phyloP scores from a whole-genome alignment of 2,888 invertebrate species.

The Noctua janthe region DNA sequence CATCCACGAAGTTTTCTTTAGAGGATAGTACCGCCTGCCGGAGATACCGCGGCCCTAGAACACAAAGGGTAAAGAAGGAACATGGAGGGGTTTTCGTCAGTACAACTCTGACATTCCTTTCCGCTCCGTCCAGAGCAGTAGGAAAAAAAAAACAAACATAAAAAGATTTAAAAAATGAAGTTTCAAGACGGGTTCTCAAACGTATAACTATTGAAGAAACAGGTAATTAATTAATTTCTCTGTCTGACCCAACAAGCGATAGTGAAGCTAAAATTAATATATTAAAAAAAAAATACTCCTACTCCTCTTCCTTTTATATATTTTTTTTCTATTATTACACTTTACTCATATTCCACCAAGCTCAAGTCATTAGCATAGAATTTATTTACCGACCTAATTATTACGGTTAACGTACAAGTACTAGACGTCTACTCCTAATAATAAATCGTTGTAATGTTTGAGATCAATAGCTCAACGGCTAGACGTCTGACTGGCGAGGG shows the following conservation, averaged over 20 bases:
- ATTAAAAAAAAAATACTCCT: too few relatives aligned
- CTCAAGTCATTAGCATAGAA: conserved; percentile 51
- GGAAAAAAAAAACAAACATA: too few relatives aligned
- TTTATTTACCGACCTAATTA: conserved; percentile 48
- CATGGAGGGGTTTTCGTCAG: too few relatives aligned
- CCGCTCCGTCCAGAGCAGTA: too few relatives aligned
- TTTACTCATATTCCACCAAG: conserved; percentile 24
- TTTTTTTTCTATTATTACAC: conserved; percentile 16
- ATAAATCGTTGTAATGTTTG: conserved; percentile 53
- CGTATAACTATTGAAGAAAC: background rate
- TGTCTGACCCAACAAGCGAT: background rate
- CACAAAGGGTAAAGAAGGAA: too few relatives aligned
- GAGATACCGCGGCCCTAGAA: too few relatives aligned
- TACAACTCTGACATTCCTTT: too few relatives aligned
- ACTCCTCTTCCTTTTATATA: too few relatives aligned
- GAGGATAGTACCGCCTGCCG: background rate
- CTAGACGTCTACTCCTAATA: conserved; percentile 35
- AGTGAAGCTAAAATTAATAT: background rate
- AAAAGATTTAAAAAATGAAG: background rate
- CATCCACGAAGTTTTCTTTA: background rate
- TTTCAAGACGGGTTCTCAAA: background rate
- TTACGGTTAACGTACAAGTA: conserved; percentile 27
- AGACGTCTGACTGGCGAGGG: background rate
- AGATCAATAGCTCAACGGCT: conserved; percentile 43
- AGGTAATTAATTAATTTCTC: background rate